Conservation (phyloP, 2,113 vertebrate genomes). For the Hemichromis elongatus region DNA sequence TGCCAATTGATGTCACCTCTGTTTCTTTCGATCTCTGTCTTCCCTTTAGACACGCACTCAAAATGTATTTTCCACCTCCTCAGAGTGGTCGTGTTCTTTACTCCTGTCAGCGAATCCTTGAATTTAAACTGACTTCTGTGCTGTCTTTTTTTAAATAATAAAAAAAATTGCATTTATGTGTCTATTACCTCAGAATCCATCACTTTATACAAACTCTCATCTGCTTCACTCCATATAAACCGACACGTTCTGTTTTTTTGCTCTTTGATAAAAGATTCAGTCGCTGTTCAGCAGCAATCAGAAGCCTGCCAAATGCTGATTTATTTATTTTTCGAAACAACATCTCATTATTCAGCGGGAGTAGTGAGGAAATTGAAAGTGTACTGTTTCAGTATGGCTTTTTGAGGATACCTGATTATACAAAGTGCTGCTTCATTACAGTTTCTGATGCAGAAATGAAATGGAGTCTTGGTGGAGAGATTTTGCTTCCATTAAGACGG, state of each 20-base stretch:
- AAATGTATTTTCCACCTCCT: not conserved
- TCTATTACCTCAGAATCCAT: not conserved
- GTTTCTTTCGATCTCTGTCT: not conserved
- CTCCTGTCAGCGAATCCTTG: not conserved
- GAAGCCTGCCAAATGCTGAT: not conserved
- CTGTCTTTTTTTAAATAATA: not conserved
- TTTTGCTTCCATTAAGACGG: slow-evolving; percentile 31
- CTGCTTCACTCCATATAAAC: not conserved
- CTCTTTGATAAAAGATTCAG: not conserved
- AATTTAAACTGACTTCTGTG: not conserved
- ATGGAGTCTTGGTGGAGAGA: slow-evolving; percentile 2
- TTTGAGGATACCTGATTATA: slow-evolving; percentile 32
- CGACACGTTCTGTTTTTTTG: not conserved
- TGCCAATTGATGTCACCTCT: not conserved
- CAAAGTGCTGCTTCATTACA: slow-evolving; percentile 53
- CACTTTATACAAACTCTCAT: not conserved
- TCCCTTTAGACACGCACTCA: not conserved
- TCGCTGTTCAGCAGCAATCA: not conserved
- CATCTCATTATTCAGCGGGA: slow-evolving; percentile 15
- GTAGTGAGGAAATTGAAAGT: slow-evolving; percentile 17
- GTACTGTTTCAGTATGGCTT: slow-evolving; percentile 10
- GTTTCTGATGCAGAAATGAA: slow-evolving; percentile 24
- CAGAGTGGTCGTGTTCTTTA: not conserved
- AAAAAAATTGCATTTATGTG: not conserved
- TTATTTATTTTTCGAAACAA: not conserved